Conservation (phyloP, 2,113 vertebrate genomes). For the Cephalopholis sonnerati region DNA sequence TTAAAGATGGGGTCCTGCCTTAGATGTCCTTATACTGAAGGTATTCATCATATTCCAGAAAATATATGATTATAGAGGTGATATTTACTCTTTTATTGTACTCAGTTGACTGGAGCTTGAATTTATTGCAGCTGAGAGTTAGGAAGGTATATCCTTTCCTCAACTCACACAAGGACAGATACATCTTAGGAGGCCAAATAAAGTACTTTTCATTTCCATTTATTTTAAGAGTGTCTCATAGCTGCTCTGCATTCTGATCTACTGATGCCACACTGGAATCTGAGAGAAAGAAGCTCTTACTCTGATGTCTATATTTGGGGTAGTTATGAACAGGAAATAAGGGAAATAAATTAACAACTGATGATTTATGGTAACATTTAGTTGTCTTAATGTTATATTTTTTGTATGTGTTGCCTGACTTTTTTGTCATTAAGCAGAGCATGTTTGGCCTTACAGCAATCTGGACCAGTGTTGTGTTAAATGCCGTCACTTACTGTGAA, state of each 20-base stretch:
- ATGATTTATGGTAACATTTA: neutral
- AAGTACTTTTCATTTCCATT: neutral
- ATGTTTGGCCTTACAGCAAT: neutral
- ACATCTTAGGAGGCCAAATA: neutral
- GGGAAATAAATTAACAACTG: neutral
- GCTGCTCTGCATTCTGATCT: neutral
- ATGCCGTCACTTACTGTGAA: constrained; percentile 1
- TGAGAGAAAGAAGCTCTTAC: neutral
- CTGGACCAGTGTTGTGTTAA: neutral
- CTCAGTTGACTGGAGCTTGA: neutral
- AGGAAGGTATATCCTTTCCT: neutral
- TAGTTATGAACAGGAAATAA: neutral
- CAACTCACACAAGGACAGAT: neutral
- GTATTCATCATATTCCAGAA: too few species aligned
- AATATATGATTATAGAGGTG: too few species aligned
- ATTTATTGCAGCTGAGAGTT: neutral
- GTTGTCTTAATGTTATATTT: neutral
- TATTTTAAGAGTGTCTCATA: neutral
- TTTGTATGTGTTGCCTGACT: too few species aligned
- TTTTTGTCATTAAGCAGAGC: neutral
- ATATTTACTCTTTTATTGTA: neutral
- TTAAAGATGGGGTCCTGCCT: neutral
- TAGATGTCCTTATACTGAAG: neutral
- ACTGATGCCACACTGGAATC: neutral
- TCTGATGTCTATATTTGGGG: neutral